phyloP scores from a whole-genome alignment of 2,113 vertebrate species.

The Ploceus nigricollis region DNA sequence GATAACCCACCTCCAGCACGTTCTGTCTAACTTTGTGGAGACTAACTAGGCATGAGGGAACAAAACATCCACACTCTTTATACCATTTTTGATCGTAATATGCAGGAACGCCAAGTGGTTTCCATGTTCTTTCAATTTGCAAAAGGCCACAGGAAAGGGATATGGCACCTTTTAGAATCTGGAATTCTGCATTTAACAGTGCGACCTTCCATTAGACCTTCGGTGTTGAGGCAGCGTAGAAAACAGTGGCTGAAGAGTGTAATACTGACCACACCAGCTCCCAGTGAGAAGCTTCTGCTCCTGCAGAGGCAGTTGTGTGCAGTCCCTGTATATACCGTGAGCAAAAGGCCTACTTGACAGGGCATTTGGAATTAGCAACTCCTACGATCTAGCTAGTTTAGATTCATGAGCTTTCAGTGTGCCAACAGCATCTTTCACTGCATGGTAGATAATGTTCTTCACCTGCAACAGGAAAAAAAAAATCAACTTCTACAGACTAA shows the following conservation, averaged over 20 bases:
- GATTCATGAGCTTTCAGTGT: conserved; percentile 95
- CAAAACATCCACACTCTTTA: conserved; percentile 70
- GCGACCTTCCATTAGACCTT: conserved; percentile 69
- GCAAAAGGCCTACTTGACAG: conserved; percentile 71
- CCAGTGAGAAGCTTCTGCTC: conserved; percentile 66
- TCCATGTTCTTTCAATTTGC: conserved; percentile 65
- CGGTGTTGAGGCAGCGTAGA: conserved; percentile 75
- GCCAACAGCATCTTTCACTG: conserved; percentile 97
- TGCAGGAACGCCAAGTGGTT: conserved; percentile 66
- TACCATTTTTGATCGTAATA: conserved; percentile 68
- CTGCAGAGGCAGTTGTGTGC: conserved; percentile 60
- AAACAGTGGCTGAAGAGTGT: conserved; percentile 77
- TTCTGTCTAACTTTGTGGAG: conserved; percentile 49
- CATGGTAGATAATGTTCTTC: conserved; percentile 99
- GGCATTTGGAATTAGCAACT: conserved; percentile 52
- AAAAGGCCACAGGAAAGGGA: conserved; percentile 75
- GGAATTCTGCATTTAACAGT: conserved; percentile 68
- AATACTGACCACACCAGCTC: conserved; percentile 76
- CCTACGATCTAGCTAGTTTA: conserved; percentile 91
- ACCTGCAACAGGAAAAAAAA: conserved; percentile 76
- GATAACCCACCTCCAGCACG: conserved; percentile 60
- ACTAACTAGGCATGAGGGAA: conserved; percentile 73
- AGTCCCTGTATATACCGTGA: conserved; percentile 66
- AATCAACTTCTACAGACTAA: background rate
- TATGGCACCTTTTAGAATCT: conserved; percentile 69